A percentile compares a stretch with the other conserved stretches of the same genome.
phyloP scores from a whole-genome alignment of 2,113 vertebrate genomes.

The Orcinus orca region DNA sequence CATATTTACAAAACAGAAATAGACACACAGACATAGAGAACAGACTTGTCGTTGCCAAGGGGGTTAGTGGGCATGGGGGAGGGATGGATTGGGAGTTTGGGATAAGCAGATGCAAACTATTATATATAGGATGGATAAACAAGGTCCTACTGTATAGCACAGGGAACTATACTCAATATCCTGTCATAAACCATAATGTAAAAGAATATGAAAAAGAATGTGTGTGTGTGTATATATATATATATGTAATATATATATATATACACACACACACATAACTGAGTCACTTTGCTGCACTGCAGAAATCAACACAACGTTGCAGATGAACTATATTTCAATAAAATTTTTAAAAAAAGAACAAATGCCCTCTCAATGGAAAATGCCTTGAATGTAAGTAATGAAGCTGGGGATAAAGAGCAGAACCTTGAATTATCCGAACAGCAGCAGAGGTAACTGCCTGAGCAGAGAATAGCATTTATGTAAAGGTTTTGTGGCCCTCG shows the following conservation, averaged over 20 bases:
- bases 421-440: background rate
- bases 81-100: too few species aligned
- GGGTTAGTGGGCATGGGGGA: too few species aligned
- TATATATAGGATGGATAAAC: too few species aligned
- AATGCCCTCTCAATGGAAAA: slow-evolving; percentile 30
- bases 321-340: background rate
- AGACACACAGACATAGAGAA: too few species aligned
- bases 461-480: background rate
- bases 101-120: too few species aligned
- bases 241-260: background rate
- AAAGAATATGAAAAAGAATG: background rate
- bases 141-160: background rate
- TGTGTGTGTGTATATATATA: background rate
- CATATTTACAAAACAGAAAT: too few species aligned
- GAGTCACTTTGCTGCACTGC: background rate
- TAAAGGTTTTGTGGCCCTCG: background rate
- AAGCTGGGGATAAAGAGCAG: background rate
- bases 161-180: background rate
- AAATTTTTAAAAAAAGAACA: background rate
- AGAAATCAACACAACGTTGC: background rate
- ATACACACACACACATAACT: background rate
- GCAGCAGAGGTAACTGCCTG: background rate
- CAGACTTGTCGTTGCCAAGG: too few species aligned
- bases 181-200: background rate
- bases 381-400: background rate